phyloP scores from a whole-genome alignment of 37 sponge, comb jelly and placozoan genomes.

The Aplysina aerophoba region DNA sequence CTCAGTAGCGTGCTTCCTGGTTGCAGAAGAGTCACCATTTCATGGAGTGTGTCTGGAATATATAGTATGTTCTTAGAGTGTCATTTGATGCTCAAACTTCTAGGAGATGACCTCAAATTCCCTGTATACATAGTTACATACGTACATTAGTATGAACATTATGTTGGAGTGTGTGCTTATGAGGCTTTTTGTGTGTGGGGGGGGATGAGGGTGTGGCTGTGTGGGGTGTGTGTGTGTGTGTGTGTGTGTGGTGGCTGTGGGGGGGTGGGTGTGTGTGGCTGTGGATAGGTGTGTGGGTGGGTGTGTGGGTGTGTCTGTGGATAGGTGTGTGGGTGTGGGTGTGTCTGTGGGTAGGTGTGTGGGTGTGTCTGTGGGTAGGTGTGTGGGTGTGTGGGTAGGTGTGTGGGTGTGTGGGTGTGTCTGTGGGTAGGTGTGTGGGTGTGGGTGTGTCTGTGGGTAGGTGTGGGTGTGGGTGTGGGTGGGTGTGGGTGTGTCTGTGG shows the following conservation, averaged over 20 bases:
- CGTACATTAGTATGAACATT: neutral
- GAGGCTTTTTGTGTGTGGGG: neutral
- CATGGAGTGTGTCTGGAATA: too few species aligned
- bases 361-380: neutral
- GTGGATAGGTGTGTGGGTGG: conserved; percentile 11
- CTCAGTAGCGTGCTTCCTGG: too few species aligned
- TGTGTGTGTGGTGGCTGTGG: neutral
- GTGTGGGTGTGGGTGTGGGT: neutral
- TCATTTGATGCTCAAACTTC: neutral
- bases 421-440: neutral
- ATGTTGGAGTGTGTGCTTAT: conserved; percentile 6
- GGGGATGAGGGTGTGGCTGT: conserved; percentile 15
- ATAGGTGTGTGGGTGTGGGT: too few species aligned
- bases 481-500: neutral
- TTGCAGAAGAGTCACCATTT: too few species aligned
- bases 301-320: too few species aligned
- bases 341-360: neutral
- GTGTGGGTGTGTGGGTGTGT: neutral
- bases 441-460: neutral
- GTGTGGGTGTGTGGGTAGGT: neutral
- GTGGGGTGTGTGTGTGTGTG: conserved; percentile 18
- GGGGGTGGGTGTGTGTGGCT: conserved; percentile 15
- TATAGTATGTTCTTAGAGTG: too few species aligned
- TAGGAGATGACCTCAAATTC: neutral
- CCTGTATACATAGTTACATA: neutral